phyloP scores from a whole-genome alignment of 2,888 invertebrate species.

The Drosophila demipolita region DNA sequence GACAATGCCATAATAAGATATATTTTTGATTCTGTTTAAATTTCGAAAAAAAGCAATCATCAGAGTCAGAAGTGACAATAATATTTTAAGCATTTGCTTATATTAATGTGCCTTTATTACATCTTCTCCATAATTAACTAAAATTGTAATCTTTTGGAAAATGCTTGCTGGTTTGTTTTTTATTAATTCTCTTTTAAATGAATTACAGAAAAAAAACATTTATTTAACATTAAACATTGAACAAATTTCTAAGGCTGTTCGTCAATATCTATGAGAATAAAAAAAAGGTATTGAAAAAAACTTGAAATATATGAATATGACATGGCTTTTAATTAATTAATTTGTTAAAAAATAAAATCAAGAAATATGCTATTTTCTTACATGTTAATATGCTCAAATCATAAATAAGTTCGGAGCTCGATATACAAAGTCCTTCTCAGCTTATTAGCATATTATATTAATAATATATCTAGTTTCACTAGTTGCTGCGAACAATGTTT shows the following conservation, averaged over 20 bases:
- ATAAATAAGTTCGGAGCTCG: background rate
- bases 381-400: background rate
- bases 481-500: background rate
- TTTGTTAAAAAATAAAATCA: background rate
- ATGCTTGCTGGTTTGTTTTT: background rate
- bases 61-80: background rate
- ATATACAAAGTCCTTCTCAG: background rate
- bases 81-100: background rate
- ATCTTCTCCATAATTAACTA: background rate
- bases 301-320: background rate
- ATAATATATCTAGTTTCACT: background rate
- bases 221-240: background rate
- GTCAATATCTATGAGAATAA: background rate
- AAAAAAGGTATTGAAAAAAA: background rate
- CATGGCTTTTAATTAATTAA: background rate
- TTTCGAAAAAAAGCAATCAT: background rate
- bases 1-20: background rate
- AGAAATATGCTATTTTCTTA: background rate
- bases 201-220: background rate
- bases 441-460: background rate
- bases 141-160: background rate
- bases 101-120: background rate
- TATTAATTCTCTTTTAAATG: background rate
- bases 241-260: background rate
- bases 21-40: background rate